phyloP scores from a whole-genome alignment of 2,113 vertebrate genomes.

The Perca fluviatilis region DNA sequence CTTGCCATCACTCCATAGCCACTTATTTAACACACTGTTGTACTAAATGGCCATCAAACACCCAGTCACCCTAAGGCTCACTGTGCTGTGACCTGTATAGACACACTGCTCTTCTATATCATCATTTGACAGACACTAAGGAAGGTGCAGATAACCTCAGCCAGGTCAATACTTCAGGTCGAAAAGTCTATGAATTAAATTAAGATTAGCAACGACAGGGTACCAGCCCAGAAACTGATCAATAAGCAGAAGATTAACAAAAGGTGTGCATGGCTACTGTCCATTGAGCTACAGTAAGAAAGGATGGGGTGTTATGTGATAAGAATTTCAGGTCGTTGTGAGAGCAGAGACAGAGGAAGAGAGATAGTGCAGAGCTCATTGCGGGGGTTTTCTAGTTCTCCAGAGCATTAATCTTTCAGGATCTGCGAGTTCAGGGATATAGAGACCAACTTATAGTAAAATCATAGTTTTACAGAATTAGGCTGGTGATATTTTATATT shows the following conservation, averaged over 20 bases:
- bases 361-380: conserved; percentile 48
- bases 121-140: conserved; percentile 35
- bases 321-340: not conserved
- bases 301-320: conserved; percentile 20
- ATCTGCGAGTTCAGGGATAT: conserved; percentile 23
- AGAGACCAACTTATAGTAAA: conserved; percentile 9
- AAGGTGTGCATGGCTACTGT: not conserved
- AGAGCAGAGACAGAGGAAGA: conserved; percentile 22
- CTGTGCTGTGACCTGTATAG: conserved; percentile 24
- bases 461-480: not conserved
- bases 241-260: conserved; percentile 34
- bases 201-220: conserved; percentile 37
- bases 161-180: conserved; percentile 29
- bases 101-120: conserved; percentile 16
- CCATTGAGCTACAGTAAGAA: conserved; percentile 25
- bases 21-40: conserved; percentile 13
- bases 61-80: conserved; percentile 6
- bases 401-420: conserved; percentile 58
- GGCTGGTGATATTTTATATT: not conserved
- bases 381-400: conserved; percentile 45
- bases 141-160: conserved; percentile 25
- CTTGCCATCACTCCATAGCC: not conserved
- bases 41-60: conserved; percentile 22
- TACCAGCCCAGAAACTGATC: conserved; percentile 32
- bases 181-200: conserved; percentile 39